Percentiles rank a stretch among this genome's conserved stretches.
Conservation (phyloP, 2,113 vertebrate genomes). For the Ctenomys sociabilis region DNA sequence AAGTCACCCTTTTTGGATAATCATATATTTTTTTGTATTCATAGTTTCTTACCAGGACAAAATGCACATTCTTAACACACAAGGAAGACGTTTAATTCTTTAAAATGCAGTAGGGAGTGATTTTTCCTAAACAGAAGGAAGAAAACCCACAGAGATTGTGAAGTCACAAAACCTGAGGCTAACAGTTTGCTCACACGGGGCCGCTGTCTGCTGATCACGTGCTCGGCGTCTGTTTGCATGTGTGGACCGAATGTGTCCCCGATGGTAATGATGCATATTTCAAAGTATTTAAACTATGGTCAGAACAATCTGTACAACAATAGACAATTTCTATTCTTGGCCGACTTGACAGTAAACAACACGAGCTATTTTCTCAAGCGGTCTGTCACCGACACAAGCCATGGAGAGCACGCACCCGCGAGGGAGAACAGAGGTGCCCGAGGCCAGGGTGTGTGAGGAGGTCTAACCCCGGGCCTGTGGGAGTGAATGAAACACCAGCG, state of each 20-base stretch:
- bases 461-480: not conserved
- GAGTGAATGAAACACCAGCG: not conserved
- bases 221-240: not conserved
- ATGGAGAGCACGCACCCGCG: not conserved
- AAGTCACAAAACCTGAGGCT: conserved; percentile 44
- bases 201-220: not conserved
- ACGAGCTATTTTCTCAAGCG: conserved; percentile 25
- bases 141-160: conserved; percentile 55
- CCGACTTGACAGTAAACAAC: conserved; percentile 33
- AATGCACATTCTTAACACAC: conserved; percentile 58
- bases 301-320: conserved; percentile 2
- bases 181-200: conserved; percentile 51
- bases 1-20: not conserved
- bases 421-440: not conserved
- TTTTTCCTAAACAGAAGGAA: conserved; percentile 61
- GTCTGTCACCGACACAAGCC: not conserved
- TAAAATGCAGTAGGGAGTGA: conserved; percentile 23
- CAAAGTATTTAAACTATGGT: conserved; percentile 62
- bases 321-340: conserved; percentile 34
- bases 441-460: not conserved
- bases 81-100: conserved; percentile 60
- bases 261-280: not conserved
- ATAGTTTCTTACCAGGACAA: conserved; percentile 68
- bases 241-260: conserved; percentile 30
- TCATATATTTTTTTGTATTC: conserved; percentile 38